phyloP scores from a whole-genome alignment of 2,888 invertebrate genomes.

The Lochmaea crataegi region DNA sequence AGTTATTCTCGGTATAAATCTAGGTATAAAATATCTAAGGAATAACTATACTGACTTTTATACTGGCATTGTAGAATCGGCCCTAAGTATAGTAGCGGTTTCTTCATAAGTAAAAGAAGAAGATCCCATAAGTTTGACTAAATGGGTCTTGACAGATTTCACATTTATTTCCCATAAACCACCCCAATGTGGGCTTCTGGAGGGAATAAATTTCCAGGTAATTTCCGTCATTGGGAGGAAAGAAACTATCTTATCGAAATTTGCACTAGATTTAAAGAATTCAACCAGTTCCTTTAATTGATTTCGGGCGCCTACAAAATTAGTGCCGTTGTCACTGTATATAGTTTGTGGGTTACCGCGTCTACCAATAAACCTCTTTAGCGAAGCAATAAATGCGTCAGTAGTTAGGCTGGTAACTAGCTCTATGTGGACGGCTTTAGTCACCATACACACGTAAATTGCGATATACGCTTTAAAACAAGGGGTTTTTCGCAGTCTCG shows the following conservation, averaged over 20 bases:
- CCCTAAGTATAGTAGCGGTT: background rate
- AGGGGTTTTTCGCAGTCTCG: background rate
- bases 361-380: background rate
- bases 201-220: background rate
- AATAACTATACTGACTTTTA: no score
- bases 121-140: background rate
- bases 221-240: background rate
- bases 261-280: background rate
- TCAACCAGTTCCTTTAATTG: background rate
- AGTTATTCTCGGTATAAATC: no score
- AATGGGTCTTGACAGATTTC: background rate
- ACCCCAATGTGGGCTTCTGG: no score
- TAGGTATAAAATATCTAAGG: no score
- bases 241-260: background rate
- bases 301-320: background rate
- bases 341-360: no score
- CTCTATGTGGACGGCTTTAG: background rate
- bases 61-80: no score
- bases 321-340: no score
- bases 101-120: conserved; percentile 1
- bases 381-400: background rate
- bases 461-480: background rate
- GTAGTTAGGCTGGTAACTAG: background rate
- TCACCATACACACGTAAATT: background rate
- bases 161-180: no score